Base-by-base conservation (phyloP, 2,888 invertebrate species). In the Zootermopsis nevadensis region DNA sequence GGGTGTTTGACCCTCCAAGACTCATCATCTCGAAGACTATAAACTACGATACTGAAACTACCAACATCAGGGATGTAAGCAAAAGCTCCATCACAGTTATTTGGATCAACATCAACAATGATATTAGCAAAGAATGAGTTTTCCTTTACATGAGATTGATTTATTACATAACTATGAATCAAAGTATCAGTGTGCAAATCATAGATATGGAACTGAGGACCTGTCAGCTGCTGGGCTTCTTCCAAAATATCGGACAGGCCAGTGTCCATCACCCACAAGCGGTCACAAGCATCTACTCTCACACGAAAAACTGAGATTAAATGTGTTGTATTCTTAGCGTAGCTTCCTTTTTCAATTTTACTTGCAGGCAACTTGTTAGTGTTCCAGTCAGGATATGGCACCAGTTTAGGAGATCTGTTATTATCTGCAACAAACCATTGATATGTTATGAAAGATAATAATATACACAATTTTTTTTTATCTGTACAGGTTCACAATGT, bases 51-150 rank as follows among this genome's bases (percentile, higher is more conserved):
- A 2, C 94, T 95, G 87, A 95, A 95, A 0, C 92, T 94, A 31
- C 94, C 87, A 8, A 88, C 83, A 88, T 96, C 96, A 0, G 96
- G 95, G 22, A 95, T 89, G 88, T 96, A 96, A 0, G 95, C 95
- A 87, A 91, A 94, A 0, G 96, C 94, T 85, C 95, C 91, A 82
- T 94, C 93, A 87, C 96, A 96, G 42, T 93, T 92, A n/a, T 93
- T 90, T 48, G 93, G 91, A 77, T 93, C 92, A 1, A 93, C 92
- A 87, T 96, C 96, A 0, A 96, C 93, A 2, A 94, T 94, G 87
- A 95, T 93, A 88, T 96, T 96, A 3, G 95, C 96, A 87, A 96
- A 95, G 91, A 96, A 96, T 0, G 95, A 94, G 85, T 94, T 93
- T 81, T 94, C 93, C 87, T 94, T 95, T 87, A 93, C 90, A 87